Evolutionary conservation across 2,113 vertebrate genomes (phyloP), one percentile per base, ranked within the genome.

Genomic region (Dissostichus mawsoni): DNA sequence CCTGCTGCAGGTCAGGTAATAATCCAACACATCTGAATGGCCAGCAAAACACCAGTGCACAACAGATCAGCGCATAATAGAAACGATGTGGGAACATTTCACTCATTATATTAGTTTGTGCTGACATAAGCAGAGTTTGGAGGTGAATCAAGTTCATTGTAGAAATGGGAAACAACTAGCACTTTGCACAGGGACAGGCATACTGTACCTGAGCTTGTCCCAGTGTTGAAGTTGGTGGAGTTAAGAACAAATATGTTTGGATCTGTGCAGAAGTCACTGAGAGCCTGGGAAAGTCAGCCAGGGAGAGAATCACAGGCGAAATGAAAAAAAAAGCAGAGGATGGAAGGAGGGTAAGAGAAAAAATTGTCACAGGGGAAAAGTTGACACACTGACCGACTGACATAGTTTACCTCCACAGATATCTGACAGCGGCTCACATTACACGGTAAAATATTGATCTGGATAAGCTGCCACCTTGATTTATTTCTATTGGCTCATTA

Each of bases 231-330:
- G 78, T 97, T 95, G 53, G 96, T 97, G 89, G 96, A 94, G 94
- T 98, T 98, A 79, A 98, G 93, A 52, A 97, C 78, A 52, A 96
- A 97, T 4, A 86, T 80, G 70, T 97, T 96, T 23, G 97, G 96
- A 69, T 95, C 96, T 36, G 95, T 94, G 88, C 97, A 98, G 94
- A 98, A 97, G 92, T 98, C 97, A 20, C 97, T 97, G 91, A 98
- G 94, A 63, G 96, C 96, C 97, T 98, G 92, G 23, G 11, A 5
- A 55, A 1, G 18, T 12, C 56, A 80, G 80, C 67, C 10, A 56
- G 62, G n/a, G 23, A 36, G 62, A 73, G 41, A 45, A 69, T 70
- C 65, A 82, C 63, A 58, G 69, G 13, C 55, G 68, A 44, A 61
- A 47, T 68, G 52, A 7, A 18, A 93, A 92, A 81, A n/a, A 18